Percentiles rank a stretch among this genome's conserved stretches.
These are phyloP conservation scores for Nomada fabriciana DNA, from an alignment of 2,888 invertebrate species.

Conservation along the genomic window DNA sequence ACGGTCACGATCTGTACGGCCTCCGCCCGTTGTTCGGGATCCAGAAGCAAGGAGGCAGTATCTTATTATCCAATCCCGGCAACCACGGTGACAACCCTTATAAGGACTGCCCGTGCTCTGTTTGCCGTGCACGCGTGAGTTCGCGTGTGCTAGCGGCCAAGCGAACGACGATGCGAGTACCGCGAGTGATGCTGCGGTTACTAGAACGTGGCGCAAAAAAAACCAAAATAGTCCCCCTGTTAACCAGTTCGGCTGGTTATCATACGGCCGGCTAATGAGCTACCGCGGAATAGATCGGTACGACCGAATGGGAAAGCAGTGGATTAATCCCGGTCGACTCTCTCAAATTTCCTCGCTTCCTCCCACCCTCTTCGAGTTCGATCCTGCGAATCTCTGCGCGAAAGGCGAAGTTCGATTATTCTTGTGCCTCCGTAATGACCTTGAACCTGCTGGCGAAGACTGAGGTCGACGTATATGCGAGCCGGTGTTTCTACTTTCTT, in stretches of 20 bases:
- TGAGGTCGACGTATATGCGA: conserved; percentile 70
- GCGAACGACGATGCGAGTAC: conserved; percentile 45
- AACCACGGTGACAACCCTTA: conserved; percentile 76
- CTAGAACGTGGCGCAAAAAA: conserved; percentile 65
- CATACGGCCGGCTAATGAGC: conserved; percentile 78
- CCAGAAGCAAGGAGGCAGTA: conserved; percentile 73
- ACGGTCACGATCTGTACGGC: conserved; percentile 78
- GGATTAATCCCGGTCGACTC: background rate
- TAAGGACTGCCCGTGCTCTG: conserved; percentile 74
- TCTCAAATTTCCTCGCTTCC: conserved; percentile 13
- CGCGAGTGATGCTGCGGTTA: conserved; percentile 32
- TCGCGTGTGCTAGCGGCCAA: conserved; percentile 49
- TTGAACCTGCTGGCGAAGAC: conserved; percentile 76
- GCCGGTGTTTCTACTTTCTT: conserved; percentile 75
- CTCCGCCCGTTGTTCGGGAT: conserved; percentile 77
- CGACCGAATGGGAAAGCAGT: no score
- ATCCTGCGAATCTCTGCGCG: conserved; percentile 22
- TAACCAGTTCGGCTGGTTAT: conserved; percentile 78
- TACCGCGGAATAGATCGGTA: conserved; percentile 39
- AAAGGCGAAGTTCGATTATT: conserved; percentile 54
- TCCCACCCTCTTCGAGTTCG: conserved; percentile 3
- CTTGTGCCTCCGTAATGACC: conserved; percentile 62
- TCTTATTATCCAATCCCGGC: conserved; percentile 79
- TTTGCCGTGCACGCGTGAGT: conserved; percentile 67
- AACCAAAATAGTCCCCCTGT: conserved; percentile 70